These are phyloP conservation scores for Aphidius colemani DNA, from an alignment of 2,888 invertebrate species.

Conservation along the genomic window DNA sequence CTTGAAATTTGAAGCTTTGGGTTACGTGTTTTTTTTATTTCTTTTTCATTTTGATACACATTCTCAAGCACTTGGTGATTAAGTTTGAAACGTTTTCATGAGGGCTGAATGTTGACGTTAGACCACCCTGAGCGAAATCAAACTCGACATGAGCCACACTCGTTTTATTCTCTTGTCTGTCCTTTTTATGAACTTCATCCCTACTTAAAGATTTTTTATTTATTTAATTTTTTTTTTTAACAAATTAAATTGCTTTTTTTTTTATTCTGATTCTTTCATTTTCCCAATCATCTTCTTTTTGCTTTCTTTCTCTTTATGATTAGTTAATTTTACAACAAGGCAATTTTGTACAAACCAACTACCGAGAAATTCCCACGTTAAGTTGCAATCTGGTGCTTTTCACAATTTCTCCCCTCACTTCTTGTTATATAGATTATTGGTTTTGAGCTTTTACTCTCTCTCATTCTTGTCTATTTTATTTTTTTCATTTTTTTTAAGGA, in stretches of 20 bases:
- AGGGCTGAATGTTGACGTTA: conserved; percentile 33
- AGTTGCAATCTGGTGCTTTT: conserved; percentile 24
- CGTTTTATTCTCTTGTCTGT: conserved; percentile 1
- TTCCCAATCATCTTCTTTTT: conserved; percentile 12
- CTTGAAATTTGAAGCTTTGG: conserved; percentile 16
- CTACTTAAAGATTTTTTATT: neutral
- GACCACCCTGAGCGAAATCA: conserved; percentile 40
- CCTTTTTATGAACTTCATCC: conserved; percentile 17
- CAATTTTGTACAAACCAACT: neutral
- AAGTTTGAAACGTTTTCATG: conserved; percentile 33
- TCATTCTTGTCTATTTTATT: conserved; percentile 8
- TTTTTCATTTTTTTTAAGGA: conserved; percentile 9
- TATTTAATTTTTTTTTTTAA: neutral
- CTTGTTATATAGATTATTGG: conserved; percentile 14
- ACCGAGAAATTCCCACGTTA: conserved; percentile 26
- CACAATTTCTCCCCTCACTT: conserved; percentile 13
- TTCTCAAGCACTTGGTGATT: conserved; percentile 36
- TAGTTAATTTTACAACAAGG: conserved; percentile 34
- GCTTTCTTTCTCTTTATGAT: conserved; percentile 15
- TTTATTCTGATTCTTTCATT: conserved; percentile 9
- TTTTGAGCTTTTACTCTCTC: conserved; percentile 12
- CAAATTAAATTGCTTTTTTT: conserved; percentile 3
- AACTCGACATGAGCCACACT: conserved; percentile 24
- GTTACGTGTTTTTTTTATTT: conserved; percentile 1
- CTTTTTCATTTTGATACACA: conserved; percentile 7